Base-by-base conservation (phyloP, 1,140 invertebrate species). In the Spodoptera litura region DNA sequence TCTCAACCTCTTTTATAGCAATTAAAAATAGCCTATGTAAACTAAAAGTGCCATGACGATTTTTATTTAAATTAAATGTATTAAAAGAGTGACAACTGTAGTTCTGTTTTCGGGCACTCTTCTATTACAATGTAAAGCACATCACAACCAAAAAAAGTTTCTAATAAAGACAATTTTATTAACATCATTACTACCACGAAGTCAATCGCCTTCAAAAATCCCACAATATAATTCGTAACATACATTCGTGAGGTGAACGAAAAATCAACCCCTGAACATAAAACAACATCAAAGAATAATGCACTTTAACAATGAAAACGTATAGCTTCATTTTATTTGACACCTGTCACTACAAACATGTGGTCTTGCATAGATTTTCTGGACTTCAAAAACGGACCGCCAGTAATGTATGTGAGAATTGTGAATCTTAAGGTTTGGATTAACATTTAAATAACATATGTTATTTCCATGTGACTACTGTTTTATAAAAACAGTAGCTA, bases 391-490 rank as follows among this genome's bases (percentile, higher is more conserved):
- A 80, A 68, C 31, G 49, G 9, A 68, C 83, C 83, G 81, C 78
- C n/a, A 31, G 25, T 80, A 82, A 85, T 82, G 72, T 85, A 85
- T 85, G 83, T 85, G 83, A 55, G 83, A 84, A 52, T 71, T 75
- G 56, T 58, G 55, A 71, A 81, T 81, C 68, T 53, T 31, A 77
- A 81, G 68, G 49, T 56, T 59, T 31, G 58, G 72, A 85, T 85
- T 85, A 78, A 70, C 81, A 85, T 85, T 78, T 80, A 83, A 85
- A 85, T 75, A 64, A 81, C 79, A 79, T 79, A 58, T 66, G 62
- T 78, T 81, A 82, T 85, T 82, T 82, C 78, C 78, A 78, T 79
- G 78, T 78, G 76, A 81, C 83, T 85, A 81, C 81, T 81, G 83
- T 84, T 79, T 79, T 15, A 68, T 76, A 81, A 78, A 79, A 66